Evolutionary conservation across 2,113 vertebrate genomes (phyloP), one percentile per base, ranked within the genome.

Genomic region (Ochotona princeps): DNA sequence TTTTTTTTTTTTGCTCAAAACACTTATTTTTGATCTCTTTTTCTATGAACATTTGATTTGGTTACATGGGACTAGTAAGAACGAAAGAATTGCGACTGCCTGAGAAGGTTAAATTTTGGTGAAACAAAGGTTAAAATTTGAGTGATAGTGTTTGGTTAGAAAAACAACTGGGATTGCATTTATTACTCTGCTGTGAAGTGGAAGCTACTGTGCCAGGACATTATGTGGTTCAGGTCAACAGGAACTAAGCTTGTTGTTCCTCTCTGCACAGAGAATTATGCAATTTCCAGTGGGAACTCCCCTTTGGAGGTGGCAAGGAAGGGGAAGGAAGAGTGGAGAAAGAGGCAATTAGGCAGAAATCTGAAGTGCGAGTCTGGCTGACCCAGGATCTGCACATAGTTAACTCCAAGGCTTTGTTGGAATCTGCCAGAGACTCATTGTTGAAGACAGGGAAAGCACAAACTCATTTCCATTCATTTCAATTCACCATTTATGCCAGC

Each of bases 191-290:
- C 72, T 69, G 0, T 89, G 73, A 82, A 89, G 25, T 94, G 28
- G 72, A 81, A 82, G 61, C 49, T 69, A 65, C 54, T 67, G 80
- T 87, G 81, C 93, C 95, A 96, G 89, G 91, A 88, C 49, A 76
- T 73, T 57, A 60, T 84, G 30, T 80, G 65, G 54, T 90, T 96
- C 67, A 73, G 78, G 82, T 95, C 94, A 96, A 74, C 83, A 96
- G 96, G 95, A 97, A 96, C 92, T 83, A 93, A 95, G 75, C 87
- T 96, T 82, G 81, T 93, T 94, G 81, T 95, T 96, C 92, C 74
- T 96, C 87, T 96, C 30, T 89, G 92, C 92, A 91, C 87, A 89
- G 57, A 90, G 5, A 84, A 89, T 97, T 95, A 80, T 96, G 96
- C 94, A 97, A 76, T 90, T 80, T 81, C 75, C 63, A 0, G 47